These are phyloP conservation scores for Loripinus fragilis DNA, from an alignment of 2,888 invertebrate species.

Conservation along the genomic window DNA sequence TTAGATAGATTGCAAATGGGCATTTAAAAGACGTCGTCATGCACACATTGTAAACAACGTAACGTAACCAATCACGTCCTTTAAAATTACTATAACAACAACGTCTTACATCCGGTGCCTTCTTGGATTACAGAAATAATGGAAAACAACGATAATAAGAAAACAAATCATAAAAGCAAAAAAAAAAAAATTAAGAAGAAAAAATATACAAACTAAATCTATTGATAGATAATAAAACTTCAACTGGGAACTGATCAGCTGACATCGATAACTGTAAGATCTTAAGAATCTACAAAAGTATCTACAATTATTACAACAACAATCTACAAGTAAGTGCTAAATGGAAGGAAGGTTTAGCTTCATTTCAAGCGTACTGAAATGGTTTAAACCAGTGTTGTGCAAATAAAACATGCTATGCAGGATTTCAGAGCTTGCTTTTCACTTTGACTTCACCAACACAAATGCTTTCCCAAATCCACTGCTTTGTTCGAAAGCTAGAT, in stretches of 20 bases:
- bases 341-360: background rate
- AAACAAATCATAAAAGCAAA: background rate
- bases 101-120: too few species aligned
- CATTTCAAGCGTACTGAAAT: background rate
- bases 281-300: too few species aligned
- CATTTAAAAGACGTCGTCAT: too few species aligned
- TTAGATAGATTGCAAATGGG: too few species aligned
- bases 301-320: too few species aligned
- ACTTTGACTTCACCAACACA: too few species aligned
- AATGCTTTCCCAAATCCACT: background rate
- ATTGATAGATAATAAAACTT: background rate
- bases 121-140: background rate
- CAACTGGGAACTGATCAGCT: background rate
- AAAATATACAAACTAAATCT: background rate
- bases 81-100: background rate
- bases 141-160: background rate
- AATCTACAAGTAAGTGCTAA: too few species aligned
- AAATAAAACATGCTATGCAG: background rate
- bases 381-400: background rate
- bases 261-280: too few species aligned
- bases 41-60: background rate
- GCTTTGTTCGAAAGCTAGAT: background rate
- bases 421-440: background rate
- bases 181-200: background rate
- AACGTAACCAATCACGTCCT: background rate